A percentile compares a stretch with the other conserved stretches of the same genome.
Evolutionary conservation across 2,113 vertebrate genomes (phyloP).

Genomic region (Trachemys scripta): DNA sequence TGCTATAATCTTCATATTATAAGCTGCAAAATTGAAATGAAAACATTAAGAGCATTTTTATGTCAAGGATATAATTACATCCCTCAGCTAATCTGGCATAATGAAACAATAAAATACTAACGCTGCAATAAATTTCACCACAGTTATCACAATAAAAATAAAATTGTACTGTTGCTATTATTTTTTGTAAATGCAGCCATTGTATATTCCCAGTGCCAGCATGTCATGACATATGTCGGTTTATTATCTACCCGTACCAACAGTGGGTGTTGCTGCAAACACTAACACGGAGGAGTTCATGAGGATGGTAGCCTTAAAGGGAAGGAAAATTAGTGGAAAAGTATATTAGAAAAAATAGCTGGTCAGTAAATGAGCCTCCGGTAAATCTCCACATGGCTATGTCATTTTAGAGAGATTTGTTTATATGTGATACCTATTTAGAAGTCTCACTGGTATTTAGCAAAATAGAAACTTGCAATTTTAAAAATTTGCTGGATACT

Average conservation of each 20-base stretch:
- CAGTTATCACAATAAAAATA: slow-evolving; percentile 80
- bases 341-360: slow-evolving; percentile 34
- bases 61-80: slow-evolving; percentile 78
- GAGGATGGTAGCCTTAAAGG: slow-evolving; percentile 40
- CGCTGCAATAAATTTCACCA: slow-evolving; percentile 72
- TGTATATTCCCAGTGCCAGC: slow-evolving; percentile 45
- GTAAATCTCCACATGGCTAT: neutral
- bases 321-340: slow-evolving; percentile 52
- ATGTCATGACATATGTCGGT: slow-evolving; percentile 69
- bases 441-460: slow-evolving; percentile 54
- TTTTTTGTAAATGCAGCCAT: slow-evolving; percentile 69
- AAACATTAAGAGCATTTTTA: slow-evolving; percentile 77
- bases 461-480: slow-evolving; percentile 48
- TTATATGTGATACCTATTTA: slow-evolving; percentile 28
- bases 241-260: slow-evolving; percentile 67
- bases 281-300: slow-evolving; percentile 41
- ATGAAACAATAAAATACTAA: slow-evolving; percentile 75
- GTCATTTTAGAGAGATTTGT: slow-evolving; percentile 15
- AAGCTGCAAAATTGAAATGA: slow-evolving; percentile 73
- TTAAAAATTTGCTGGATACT: slow-evolving; percentile 20
- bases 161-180: slow-evolving; percentile 77
- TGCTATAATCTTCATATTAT: slow-evolving; percentile 72
- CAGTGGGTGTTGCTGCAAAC: slow-evolving; percentile 59
- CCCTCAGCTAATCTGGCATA: slow-evolving; percentile 71
- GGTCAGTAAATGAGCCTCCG: slow-evolving; percentile 43